Evolutionary conservation across 2,113 vertebrate genomes (phyloP).

Genomic region (Pycnonotus jocosus): DNA sequence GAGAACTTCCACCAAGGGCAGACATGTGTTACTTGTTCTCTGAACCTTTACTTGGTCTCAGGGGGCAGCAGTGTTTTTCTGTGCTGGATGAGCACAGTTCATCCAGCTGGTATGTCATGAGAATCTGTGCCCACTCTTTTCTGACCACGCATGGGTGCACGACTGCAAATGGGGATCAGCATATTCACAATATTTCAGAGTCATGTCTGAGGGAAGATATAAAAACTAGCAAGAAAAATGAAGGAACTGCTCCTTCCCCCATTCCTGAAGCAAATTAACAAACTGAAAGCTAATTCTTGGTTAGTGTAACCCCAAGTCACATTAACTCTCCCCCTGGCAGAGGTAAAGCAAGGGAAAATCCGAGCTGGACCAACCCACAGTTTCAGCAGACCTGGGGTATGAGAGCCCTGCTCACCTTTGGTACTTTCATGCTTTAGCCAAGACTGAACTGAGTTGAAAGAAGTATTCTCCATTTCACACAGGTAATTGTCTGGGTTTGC

Average conservation of each 20-base stretch:
- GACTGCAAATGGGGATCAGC: not conserved
- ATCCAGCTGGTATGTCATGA: not conserved
- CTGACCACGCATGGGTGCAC: rapidly evolving
- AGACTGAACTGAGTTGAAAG: conserved; percentile 69
- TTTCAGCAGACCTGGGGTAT: not conserved
- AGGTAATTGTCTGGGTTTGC: conserved; percentile 56
- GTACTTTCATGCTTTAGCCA: conserved; percentile 72
- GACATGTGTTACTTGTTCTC: not conserved
- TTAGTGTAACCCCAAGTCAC: not conserved
- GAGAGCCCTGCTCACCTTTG: conserved; percentile 62
- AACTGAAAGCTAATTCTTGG: not conserved
- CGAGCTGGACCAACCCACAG: not conserved
- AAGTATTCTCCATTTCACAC: conserved; percentile 66
- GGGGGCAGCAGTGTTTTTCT: not conserved
- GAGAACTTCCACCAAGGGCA: not conserved
- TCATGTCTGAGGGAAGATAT: not conserved
- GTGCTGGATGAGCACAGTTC: not conserved
- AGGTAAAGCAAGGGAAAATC: not conserved
- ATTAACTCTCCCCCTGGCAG: not conserved
- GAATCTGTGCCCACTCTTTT: not conserved
- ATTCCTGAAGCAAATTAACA: not conserved
- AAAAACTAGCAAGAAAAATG: not conserved
- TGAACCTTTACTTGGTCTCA: not conserved
- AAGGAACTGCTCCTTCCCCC: not conserved
- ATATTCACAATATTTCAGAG: not conserved